Evolutionary conservation across 2,113 vertebrate species (phyloP), one percentile per base, ranked within the genome.

Genomic region (Sinocyclocheilus grahami): DNA sequence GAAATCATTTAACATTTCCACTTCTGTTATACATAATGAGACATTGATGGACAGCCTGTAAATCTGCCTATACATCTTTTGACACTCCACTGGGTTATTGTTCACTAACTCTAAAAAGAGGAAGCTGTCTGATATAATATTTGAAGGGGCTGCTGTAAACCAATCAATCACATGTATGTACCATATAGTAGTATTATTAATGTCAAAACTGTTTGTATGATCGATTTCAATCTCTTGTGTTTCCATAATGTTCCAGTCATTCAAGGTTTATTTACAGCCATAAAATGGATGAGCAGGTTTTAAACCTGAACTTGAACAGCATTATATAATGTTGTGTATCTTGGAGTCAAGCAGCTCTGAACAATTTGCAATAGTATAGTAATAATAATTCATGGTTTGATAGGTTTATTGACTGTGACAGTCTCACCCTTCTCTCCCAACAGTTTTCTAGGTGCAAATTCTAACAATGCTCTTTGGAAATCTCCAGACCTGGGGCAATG

Each of bases 401-500:
- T 72, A 11, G 1, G 48, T 82, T 65, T 82, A 33, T 48, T 3
- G 63, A 37, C 24, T 55, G 42, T 81, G 27, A 9, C 12, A 12
- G 0, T 53, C 12, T 24, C 20, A 7, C 20, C 33, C 3, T 24
- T 74, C 20, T 72, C 42, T 24, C 20, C 20, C 24, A 46, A 82
- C 89, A 96, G 95, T 87, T 87, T 90, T 63, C 86, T 95, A 85
- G 74, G 86, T 67, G 82, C 87, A 14, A n/a, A 18, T n/a, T n/a
- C n/a, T n/a, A n/a, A n/a, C n/a, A n/a, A n/a, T n/a, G 86, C 83
- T 0, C 20, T 30, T 10, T 97, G 97, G 97, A 89, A 90, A 84
- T 87, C 88, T 48, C 93, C 95, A 33, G 91, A 94, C 51, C 24
- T 95, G 83, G 89, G 91, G 3, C 69, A 90, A 78, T 97, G 96